A percentile compares a stretch with the other conserved stretches of the same genome.
These are phyloP conservation scores for Pholis gunnellus DNA, from an alignment of 2,113 vertebrate genomes.

Conservation along the genomic window DNA sequence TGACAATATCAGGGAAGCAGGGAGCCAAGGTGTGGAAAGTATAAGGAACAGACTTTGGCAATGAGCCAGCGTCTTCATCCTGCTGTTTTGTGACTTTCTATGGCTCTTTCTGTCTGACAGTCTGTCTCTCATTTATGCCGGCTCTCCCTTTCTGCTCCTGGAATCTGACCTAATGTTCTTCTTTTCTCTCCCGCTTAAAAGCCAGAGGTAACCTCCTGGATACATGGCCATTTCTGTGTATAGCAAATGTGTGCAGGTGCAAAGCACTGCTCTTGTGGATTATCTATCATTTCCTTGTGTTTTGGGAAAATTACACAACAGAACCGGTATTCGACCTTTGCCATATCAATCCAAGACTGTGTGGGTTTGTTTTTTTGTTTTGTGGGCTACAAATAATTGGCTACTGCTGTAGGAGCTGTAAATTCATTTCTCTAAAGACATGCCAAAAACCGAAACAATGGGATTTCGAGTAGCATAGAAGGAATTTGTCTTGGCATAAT, in stretches of 20 bases:
- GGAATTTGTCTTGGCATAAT: constrained; percentile 40
- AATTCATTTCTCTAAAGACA: constrained; percentile 7
- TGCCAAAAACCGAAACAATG: constrained; percentile 23
- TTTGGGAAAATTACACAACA: constrained; percentile 36
- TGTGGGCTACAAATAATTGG: constrained; percentile 23
- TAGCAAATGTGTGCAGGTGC: constrained; percentile 47
- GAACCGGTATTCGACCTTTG: constrained; percentile 6
- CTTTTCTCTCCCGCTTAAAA: constrained; percentile 35
- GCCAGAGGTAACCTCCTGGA: constrained; percentile 43
- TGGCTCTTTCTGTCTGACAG: background rate
- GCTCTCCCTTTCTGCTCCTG: constrained; percentile 29
- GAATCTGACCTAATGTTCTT: constrained; percentile 28
- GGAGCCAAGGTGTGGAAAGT: constrained; percentile 39
- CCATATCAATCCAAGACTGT: background rate
- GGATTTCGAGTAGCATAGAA: constrained; percentile 42
- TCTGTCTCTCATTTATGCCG: constrained; percentile 40
- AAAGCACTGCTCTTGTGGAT: constrained; percentile 27
- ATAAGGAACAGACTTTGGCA: constrained; percentile 41
- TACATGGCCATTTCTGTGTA: constrained; percentile 21
- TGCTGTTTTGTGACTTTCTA: constrained; percentile 29
- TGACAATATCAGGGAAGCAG: constrained; percentile 50
- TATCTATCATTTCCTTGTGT: constrained; percentile 20
- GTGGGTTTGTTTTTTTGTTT: background rate
- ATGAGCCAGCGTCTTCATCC: constrained; percentile 30
- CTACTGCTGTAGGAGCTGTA: constrained; percentile 42